These are phyloP conservation scores for Chamaetylas fuelleborni DNA, from an alignment of 2,113 vertebrate genomes.

Conservation along the genomic window DNA sequence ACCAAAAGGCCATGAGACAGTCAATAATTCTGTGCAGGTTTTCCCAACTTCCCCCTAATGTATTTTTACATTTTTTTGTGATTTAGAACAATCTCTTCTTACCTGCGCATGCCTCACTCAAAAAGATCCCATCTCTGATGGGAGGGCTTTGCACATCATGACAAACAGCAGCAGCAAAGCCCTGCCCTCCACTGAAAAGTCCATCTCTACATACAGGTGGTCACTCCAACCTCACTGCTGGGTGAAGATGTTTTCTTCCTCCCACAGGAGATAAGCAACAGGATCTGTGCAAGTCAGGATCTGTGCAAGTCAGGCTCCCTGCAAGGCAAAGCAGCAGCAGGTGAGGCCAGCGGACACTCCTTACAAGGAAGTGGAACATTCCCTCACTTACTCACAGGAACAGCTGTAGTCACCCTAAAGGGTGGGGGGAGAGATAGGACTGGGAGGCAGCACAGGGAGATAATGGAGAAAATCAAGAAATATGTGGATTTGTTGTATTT, in stretches of 20 bases:
- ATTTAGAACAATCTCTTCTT: neutral
- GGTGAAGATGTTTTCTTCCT: neutral
- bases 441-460: neutral
- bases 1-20: neutral
- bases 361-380: neutral
- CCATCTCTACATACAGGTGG: rapidly evolving
- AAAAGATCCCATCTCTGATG: neutral
- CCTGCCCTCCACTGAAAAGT: neutral
- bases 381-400: neutral
- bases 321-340: neutral
- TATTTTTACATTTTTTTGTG: neutral
- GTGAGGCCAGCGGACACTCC: neutral
- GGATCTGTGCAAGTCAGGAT: neutral
- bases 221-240: neutral
- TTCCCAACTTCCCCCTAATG: neutral
- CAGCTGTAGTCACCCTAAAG: neutral
- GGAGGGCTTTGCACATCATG: neutral
- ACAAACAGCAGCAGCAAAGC: neutral
- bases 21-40: neutral
- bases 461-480: neutral
- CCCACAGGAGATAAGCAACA: neutral
- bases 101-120: neutral
- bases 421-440: neutral
- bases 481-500: rapidly evolving
- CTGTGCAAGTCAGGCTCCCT: neutral